phyloP scores from a whole-genome alignment of 2,888 invertebrate species.

The Trichogramma evanescens region DNA sequence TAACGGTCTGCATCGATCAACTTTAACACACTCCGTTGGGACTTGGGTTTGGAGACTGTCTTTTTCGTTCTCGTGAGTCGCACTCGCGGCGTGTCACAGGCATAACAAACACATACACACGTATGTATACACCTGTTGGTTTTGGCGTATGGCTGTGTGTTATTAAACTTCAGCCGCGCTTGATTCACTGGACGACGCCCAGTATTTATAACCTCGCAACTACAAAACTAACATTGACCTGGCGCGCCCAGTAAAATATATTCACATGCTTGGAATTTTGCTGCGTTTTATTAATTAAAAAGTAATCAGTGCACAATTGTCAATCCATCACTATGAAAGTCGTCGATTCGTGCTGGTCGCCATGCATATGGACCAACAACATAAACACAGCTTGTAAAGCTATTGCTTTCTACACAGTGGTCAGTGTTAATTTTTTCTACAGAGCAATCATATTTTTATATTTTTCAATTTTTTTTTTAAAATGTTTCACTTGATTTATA shows the following conservation, averaged over 20 bases:
- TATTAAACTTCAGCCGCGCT: too few species aligned
- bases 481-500: background rate
- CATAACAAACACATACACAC: too few species aligned
- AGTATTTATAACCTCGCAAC: too few species aligned
- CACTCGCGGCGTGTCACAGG: too few species aligned
- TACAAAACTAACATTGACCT: too few species aligned
- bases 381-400: conserved; percentile 70
- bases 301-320: background rate
- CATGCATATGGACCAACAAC: conserved; percentile 76
- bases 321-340: conserved; percentile 57
- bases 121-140: too few species aligned
- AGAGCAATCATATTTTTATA: background rate
- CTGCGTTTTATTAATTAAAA: background rate
- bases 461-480: background rate
- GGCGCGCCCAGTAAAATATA: background rate
- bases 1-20: too few species aligned
- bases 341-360: conserved; percentile 78
- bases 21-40: too few species aligned
- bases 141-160: too few species aligned
- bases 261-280: background rate
- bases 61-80: too few species aligned
- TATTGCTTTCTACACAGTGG: conserved; percentile 71
- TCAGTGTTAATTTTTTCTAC: conserved; percentile 32
- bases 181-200: too few species aligned
- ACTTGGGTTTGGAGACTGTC: too few species aligned